phyloP scores from a whole-genome alignment of 2,113 vertebrate species.

The Paradoxurus hermaphroditus region DNA sequence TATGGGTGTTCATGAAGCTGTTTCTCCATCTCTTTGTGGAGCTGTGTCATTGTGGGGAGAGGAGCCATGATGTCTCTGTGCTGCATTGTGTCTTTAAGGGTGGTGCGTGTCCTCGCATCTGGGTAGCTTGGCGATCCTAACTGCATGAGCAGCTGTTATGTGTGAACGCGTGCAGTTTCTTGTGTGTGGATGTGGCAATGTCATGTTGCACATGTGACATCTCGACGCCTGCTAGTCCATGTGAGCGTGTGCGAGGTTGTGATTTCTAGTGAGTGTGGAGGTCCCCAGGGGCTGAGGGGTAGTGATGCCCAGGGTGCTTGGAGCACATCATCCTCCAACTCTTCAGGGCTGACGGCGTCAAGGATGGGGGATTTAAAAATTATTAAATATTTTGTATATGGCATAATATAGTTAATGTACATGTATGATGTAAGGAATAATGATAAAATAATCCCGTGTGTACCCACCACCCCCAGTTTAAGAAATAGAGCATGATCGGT shows the following conservation, averaged over 20 bases:
- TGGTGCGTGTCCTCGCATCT: neutral
- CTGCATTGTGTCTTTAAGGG: conserved; percentile 31
- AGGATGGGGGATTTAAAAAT: neutral
- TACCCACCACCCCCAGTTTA: neutral
- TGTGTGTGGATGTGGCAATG: neutral
- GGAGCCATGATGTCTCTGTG: conserved; percentile 56
- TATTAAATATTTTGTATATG: neutral
- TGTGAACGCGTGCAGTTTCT: neutral
- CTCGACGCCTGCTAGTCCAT: neutral
- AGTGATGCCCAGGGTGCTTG: neutral
- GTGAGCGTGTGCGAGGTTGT: neutral
- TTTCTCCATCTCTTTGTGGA: conserved; percentile 21
- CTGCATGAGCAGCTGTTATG: neutral
- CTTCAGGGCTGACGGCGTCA: neutral
- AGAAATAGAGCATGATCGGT: neutral
- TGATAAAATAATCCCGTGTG: neutral
- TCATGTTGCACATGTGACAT: neutral
- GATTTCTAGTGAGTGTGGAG: neutral
- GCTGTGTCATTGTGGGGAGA: conserved; percentile 50
- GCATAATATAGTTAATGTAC: neutral
- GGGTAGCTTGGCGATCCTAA: neutral
- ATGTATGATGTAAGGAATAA: neutral
- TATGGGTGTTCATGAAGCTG: neutral
- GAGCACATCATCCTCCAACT: neutral
- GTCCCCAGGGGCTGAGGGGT: neutral